Base-by-base conservation (phyloP, 2,113 vertebrate species). In the Mormyrus iriodes region DNA sequence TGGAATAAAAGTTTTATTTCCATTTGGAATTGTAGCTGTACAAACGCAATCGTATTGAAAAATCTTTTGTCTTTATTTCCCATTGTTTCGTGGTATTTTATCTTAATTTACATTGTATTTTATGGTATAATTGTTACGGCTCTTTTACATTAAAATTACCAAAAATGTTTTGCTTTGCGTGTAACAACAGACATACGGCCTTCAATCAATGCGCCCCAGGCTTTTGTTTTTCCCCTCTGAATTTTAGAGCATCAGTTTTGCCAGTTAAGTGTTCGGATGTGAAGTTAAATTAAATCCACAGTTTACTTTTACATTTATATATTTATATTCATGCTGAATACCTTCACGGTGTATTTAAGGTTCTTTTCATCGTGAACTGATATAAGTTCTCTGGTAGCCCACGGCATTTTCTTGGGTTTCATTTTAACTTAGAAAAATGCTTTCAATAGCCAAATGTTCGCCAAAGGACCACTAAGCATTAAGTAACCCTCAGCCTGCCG, bases 251-350 rank as follows among this genome's bases (percentile, higher is more conserved):
- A 51, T 52, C n/a, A 52, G 8, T 86, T 86, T 86, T 53, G 48
- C 48, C 49, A 86, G 48, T 86, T 27, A 86, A 58, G 85, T 55
- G 42, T 53, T 86, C 85, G n/a, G 85, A 53, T 55, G 85, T 55
- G 51, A 87, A 87, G 51, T 87, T 53, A 53, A 87, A 55, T 85
- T 85, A 85, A 85, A 85, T 85, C 46, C 83, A 48, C 46, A 51
- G 42, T 49, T 48, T 85, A 83, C 39, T 31, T 86, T 86, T 42
- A n/a, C 42, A 82, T 82, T 39, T 58, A 46, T 52, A 52, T 85
- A 46, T 51, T 52, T 49, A 84, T n/a, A 86, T 86, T 86, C 48
- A 86, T 49, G 46, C 48, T 27, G 84, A 52, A 86, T 86, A 31
- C 24, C 27, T 51, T 86, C 46, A 52, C 42, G 84, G 84, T n/a